phyloP scores from a whole-genome alignment of 2,888 invertebrate genomes.

The Dynastes maya region DNA sequence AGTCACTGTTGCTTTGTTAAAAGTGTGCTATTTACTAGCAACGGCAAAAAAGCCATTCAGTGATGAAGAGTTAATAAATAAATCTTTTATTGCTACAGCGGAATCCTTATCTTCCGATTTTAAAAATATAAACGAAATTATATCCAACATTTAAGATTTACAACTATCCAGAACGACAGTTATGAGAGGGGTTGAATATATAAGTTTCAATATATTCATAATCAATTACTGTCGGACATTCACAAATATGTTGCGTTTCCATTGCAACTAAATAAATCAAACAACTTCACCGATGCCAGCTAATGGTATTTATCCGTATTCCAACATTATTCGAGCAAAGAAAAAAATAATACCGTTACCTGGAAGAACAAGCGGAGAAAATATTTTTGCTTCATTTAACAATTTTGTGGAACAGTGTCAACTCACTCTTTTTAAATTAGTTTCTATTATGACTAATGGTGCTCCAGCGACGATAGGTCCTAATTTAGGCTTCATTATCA shows the following conservation, averaged over 20 bases:
- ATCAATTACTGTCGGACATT: too few species aligned
- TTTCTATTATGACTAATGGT: neutral
- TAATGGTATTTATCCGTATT: too few species aligned
- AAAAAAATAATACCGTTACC: too few species aligned
- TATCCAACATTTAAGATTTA: neutral
- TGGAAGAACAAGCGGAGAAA: too few species aligned
- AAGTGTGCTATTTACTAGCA: neutral
- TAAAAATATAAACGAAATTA: slow-evolving; percentile 20
- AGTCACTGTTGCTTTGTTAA: neutral
- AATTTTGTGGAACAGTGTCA: neutral
- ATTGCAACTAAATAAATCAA: too few species aligned
- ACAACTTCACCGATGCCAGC: too few species aligned
- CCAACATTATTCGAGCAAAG: too few species aligned
- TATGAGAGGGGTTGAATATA: slow-evolving; percentile 9
- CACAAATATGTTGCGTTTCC: too few species aligned
- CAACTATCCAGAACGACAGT: slow-evolving; percentile 17
- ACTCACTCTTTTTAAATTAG: neutral
- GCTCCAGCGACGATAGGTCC: neutral
- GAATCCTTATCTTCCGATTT: slow-evolving; percentile 30
- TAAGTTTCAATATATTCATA: slow-evolving; percentile 14
- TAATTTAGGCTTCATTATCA: neutral
- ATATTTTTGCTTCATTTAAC: neutral
- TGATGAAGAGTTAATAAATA: slow-evolving; percentile 8
- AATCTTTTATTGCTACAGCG: slow-evolving; percentile 24
- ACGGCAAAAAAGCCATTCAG: neutral